A percentile compares a stretch with the other conserved stretches of the same genome.
Evolutionary conservation across 2,113 vertebrate species (phyloP).

Genomic region (Silurus glanis): DNA sequence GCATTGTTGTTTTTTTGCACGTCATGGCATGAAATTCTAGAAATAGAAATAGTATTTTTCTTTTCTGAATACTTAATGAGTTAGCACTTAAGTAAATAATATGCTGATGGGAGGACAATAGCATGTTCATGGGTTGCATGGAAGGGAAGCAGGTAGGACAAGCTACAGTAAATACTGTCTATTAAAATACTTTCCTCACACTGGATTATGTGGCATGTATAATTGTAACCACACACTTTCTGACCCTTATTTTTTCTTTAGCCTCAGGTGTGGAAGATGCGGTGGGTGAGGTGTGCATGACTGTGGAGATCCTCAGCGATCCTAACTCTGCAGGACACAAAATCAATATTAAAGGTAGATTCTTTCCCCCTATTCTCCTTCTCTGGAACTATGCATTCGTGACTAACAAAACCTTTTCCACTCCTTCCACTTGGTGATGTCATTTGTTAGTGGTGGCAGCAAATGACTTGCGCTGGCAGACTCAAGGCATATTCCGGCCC

Average conservation of each 20-base stretch:
- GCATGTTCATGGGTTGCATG: neutral
- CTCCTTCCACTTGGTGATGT: neutral
- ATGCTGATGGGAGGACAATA: neutral
- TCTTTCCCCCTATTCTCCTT: no score
- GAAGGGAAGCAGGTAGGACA: neutral
- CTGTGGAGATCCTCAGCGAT: slow-evolving; percentile 88
- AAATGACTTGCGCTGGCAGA: slow-evolving; percentile 87
- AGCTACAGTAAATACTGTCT: neutral
- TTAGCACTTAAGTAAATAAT: neutral
- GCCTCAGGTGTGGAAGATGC: slow-evolving; percentile 90
- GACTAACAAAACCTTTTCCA: neutral
- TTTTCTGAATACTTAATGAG: neutral
- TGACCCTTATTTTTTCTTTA: slow-evolving; percentile 57
- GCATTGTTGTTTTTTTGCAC: neutral
- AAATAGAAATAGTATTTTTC: neutral
- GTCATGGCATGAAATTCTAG: neutral
- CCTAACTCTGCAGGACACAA: slow-evolving; percentile 87
- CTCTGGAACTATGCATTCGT: neutral
- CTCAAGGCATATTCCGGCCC: slow-evolving; percentile 92
- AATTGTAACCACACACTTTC: neutral
- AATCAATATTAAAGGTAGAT: slow-evolving; percentile 89
- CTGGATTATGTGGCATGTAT: neutral
- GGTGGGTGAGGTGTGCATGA: slow-evolving; percentile 89
- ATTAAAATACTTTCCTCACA: neutral
- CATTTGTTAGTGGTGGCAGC: slow-evolving; percentile 66